phyloP scores from a whole-genome alignment of 2,113 vertebrate species.

The Dicrurus megarhynchus region DNA sequence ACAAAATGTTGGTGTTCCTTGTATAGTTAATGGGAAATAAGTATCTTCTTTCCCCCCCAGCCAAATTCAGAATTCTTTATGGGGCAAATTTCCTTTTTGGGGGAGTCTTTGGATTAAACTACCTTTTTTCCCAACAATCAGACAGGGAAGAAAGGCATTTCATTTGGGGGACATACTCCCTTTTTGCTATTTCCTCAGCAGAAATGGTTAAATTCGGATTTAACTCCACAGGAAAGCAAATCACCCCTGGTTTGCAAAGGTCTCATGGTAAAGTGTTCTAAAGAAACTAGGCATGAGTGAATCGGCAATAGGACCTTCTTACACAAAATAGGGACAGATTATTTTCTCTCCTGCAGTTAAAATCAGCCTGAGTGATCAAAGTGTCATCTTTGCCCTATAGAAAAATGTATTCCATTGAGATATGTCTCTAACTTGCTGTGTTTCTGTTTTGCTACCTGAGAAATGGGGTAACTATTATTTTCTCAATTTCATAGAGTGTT shows the following conservation, averaged over 20 bases:
- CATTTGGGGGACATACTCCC: not conserved
- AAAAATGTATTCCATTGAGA: not conserved
- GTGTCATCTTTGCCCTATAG: not conserved
- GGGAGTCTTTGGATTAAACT: not conserved
- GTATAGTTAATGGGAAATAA: not conserved
- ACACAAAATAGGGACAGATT: not conserved
- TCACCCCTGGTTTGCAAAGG: not conserved
- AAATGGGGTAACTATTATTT: not conserved
- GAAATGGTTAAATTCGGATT: not conserved
- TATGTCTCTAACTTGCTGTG: not conserved
- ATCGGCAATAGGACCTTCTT: not conserved
- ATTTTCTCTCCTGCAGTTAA: not conserved
- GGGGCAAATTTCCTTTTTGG: not conserved
- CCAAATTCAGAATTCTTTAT: not conserved
- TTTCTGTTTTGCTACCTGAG: not conserved
- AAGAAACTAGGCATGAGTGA: not conserved
- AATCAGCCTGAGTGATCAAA: not conserved
- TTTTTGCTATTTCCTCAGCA: not conserved
- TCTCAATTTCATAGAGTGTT: not conserved
- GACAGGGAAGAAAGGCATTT: not conserved
- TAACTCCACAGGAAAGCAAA: not conserved
- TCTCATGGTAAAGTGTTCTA: not conserved
- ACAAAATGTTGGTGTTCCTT: not conserved
- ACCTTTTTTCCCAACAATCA: not conserved
- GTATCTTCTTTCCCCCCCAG: not conserved